Evolutionary conservation across 2,113 vertebrate genomes (phyloP), one percentile per base, ranked within the genome.

Genomic region (Narcine bancroftii): DNA sequence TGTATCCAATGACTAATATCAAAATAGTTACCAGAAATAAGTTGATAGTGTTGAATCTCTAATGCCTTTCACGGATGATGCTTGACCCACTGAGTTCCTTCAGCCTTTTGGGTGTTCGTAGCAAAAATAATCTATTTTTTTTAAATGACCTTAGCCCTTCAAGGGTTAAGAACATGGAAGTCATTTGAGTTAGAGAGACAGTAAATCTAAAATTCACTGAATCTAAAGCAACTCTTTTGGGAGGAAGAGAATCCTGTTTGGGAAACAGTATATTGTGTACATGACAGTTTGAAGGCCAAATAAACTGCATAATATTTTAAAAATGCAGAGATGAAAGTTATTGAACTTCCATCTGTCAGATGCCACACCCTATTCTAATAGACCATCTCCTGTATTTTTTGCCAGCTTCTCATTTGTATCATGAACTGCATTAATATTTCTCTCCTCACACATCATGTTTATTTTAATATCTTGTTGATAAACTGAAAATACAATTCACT

Each of bases 191-290:
- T 65, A 63, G n/a, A 65, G 4, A 89, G 85, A 89, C n/a, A 63
- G 56, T 89, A 89, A 89, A 89, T 39, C 85, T 89, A 65, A 36
- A n/a, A 65, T 60, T n/a, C 11, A 65, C n/a, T 65, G 85, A 65
- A 63, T 24, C 53, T 89, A 60, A n/a, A 19, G n/a, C 39, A 89
- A 65, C 56, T 63, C 85, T 89, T 89, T 36, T 65, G 85, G 85
- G 85, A 89, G 85, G 60, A 89, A 89, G 85, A 89, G 56, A 89
- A 89, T 63, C 60, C 53, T 89, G 85, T 89, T 89, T 89, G 60
- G 56, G 56, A 89, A 65, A 65, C n/a, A 89, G 56, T 89, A 89
- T 89, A 89, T 89, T 89, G 85, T 60, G 50, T 39, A 65, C 19
- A 42, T 89, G 85, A 65, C 85, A 45, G 85, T 39, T 89, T 89